A percentile compares a stretch with the other conserved stretches of the same genome.
phyloP scores from a whole-genome alignment of 2,113 vertebrate species.

The Prochilodus magdalenae region DNA sequence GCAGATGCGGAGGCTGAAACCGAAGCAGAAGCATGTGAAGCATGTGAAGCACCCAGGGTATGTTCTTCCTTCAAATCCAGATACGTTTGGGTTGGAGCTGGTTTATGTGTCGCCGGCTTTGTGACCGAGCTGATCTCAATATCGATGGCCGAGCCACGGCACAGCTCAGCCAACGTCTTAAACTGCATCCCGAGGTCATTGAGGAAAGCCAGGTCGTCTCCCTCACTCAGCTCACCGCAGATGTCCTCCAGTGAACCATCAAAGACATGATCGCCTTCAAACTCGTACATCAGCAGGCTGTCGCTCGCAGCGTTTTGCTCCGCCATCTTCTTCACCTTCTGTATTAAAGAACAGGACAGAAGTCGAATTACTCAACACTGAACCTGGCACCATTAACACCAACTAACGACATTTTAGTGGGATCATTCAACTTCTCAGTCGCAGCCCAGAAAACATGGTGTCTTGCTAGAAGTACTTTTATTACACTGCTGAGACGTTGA shows the following conservation, averaged over 20 bases:
- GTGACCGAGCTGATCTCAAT: not conserved
- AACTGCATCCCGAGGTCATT: constrained; percentile 91
- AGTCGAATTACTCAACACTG: constrained; percentile 12
- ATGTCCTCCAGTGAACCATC: constrained; percentile 86
- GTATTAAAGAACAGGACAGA: constrained; percentile 61
- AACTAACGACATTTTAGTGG: no score
- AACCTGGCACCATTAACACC: not conserved
- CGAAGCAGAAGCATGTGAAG: not conserved
- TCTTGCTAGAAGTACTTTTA: no score
- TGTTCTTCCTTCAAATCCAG: not conserved
- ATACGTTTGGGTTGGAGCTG: constrained; percentile 30
- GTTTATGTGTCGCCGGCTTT: constrained; percentile 33
- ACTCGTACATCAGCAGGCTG: constrained; percentile 77
- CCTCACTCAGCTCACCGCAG: constrained; percentile 87
- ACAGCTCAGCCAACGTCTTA: constrained; percentile 90
- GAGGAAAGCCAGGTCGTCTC: constrained; percentile 85
- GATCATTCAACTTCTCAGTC: no score
- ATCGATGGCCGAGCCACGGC: constrained; percentile 76
- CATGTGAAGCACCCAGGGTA: not conserved
- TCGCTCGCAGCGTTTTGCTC: constrained; percentile 68
- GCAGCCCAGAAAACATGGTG: no score
- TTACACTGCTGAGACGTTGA: no score
- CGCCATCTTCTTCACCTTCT: constrained; percentile 84
- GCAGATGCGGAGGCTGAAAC: constrained; percentile 50
- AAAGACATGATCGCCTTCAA: constrained; percentile 82